Evolutionary conservation across 2,797 vertebrate genomes (phyloP), one percentile per base, ranked within the genome.

Genomic region (Ctenochaetus hawaiiensis): DNA sequence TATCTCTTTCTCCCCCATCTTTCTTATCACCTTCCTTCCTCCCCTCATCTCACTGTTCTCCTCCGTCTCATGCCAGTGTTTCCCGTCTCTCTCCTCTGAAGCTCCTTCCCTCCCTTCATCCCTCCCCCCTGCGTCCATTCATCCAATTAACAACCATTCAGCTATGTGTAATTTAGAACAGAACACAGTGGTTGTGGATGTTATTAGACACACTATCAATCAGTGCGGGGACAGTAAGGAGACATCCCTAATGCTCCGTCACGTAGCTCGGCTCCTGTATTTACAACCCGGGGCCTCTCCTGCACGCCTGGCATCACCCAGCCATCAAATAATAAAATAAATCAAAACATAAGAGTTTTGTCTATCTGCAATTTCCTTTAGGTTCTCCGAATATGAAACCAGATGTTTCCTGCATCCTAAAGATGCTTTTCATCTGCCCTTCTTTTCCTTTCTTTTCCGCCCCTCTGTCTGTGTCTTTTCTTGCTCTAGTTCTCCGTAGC

Each of bases 301-400:
- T 94, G 94, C 92, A 91, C 94, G 95, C 95, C 95, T 96, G 94
- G 96, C 96, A 96, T 94, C 88, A 87, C 16, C 94, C 92, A 86
- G 88, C 95, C 93, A 92, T 97, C 94, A 93, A 96, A 97, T 96
- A 96, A 96, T 96, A 95, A 96, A 96, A 96, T 97, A 97, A 98
- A 98, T 96, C 96, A 97, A 97, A 98, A 96, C 97, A 97, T 93
- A 97, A 97, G 96, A 97, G 96, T 97, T 97, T 96, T 95, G 95
- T 96, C 96, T 95, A 97, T 95, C 91, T 95, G 96, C 96, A 98
- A 98, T 98, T 98, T 97, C 97, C 97, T 97, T 96, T 96, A 84
- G 94, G 92, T 92, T 95, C 95, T 95, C 89, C 85, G 90, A 97
- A 97, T 97, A 96, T 96, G 94, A 97, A 98, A 97, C 97, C 97